Evolutionary conservation across 2,113 vertebrate genomes (phyloP).

Genomic region (Chloroceryle aenea): DNA sequence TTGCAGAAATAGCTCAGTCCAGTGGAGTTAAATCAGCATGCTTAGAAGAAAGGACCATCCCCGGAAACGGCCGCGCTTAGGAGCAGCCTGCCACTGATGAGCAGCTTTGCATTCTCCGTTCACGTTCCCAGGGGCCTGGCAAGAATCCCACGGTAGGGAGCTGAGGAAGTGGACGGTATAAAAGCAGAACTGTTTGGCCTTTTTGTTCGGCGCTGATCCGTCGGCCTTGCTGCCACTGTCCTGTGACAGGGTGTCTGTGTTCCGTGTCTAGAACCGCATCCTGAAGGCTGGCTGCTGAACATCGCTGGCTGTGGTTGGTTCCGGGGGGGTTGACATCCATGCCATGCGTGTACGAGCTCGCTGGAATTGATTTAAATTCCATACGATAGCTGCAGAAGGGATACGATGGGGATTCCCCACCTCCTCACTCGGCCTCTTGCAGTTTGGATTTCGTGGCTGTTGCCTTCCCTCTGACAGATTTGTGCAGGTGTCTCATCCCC

Average conservation of each 20-base stretch:
- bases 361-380: slow-evolving; percentile 8
- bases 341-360: neutral
- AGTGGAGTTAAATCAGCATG: fast-evolving
- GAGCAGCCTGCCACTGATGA: neutral
- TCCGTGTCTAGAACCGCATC: fast-evolving
- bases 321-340: neutral
- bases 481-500: neutral
- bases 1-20: neutral
- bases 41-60: neutral
- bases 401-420: neutral
- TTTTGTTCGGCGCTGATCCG: neutral
- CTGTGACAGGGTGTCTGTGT: neutral
- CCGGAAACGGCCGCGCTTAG: neutral
- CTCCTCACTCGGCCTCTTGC: neutral
- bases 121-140: neutral
- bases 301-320: neutral
- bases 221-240: neutral
- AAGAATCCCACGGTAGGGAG: neutral
- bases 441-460: neutral
- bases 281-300: neutral
- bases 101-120: neutral
- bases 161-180: neutral
- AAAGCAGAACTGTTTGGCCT: neutral
- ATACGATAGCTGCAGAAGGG: neutral
- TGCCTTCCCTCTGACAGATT: neutral